Conservation (phyloP, 1,140 invertebrate species). For the Druon quercuslanigerum region DNA sequence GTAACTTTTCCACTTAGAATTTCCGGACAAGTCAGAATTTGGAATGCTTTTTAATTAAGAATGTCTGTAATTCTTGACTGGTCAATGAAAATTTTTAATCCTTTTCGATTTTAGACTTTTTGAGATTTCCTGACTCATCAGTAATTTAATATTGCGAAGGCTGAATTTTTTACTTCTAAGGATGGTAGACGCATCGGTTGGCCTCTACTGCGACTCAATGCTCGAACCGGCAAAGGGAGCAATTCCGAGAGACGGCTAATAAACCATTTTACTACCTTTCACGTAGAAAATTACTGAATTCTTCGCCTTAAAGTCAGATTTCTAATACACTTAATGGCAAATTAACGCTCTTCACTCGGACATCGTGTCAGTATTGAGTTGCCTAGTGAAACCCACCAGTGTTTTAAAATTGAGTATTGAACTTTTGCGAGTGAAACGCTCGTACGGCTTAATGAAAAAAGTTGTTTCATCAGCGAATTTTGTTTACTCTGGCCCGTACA, state of each 20-base stretch:
- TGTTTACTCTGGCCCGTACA: background rate
- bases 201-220: background rate
- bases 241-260: conserved; percentile 25
- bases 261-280: background rate
- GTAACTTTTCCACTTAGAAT: too few species aligned
- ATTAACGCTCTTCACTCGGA: conserved; percentile 37
- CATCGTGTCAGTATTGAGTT: conserved; percentile 10
- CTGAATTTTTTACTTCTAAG: too few species aligned
- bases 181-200: background rate
- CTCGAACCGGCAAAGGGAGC: background rate
- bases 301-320: conserved; percentile 34
- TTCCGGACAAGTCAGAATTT: too few species aligned
- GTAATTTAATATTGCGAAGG: too few species aligned
- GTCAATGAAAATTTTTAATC: too few species aligned
- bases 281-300: conserved; percentile 4
- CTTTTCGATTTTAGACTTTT: too few species aligned
- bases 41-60: too few species aligned
- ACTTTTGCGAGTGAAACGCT: conserved; percentile 6
- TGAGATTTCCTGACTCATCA: too few species aligned
- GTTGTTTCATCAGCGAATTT: conserved; percentile 21
- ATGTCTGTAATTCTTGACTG: too few species aligned
- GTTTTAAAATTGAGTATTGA: background rate
- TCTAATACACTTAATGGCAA: conserved; percentile 46
- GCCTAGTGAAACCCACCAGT: background rate
- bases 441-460: conserved; percentile 10